Percentiles rank a stretch among this genome's conserved stretches.
phyloP scores from a whole-genome alignment of 1,140 invertebrate species.

The Drosophila repleta region DNA sequence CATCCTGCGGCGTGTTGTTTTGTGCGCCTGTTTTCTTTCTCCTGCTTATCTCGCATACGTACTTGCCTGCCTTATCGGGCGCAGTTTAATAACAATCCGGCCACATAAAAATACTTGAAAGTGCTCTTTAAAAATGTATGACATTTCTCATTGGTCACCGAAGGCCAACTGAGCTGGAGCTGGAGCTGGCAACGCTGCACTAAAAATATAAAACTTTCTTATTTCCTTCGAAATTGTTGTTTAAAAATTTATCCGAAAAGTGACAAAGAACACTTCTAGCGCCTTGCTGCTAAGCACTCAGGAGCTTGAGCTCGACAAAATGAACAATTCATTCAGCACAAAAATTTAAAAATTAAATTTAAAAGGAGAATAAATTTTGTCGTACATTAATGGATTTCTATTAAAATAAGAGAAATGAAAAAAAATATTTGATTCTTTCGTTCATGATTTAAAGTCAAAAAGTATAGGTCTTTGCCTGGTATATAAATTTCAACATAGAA shows the following conservation, averaged over 20 bases:
- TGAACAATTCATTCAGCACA: not conserved
- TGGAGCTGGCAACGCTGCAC: not conserved
- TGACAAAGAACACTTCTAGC: not conserved
- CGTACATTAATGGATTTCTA: no score
- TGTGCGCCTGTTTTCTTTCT: slow-evolving; percentile 8
- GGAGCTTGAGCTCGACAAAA: not conserved
- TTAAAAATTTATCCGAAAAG: not conserved
- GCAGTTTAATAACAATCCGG: slow-evolving; percentile 41
- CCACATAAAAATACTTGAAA: slow-evolving; percentile 29
- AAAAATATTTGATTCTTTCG: no score
- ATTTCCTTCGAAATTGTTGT: not conserved
- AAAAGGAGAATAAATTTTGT: no score
- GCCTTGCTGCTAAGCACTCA: not conserved
- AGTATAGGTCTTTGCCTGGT: no score
- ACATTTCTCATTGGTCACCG: slow-evolving; percentile 24
- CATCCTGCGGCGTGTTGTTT: slow-evolving; percentile 29
- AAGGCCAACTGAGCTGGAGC: slow-evolving; percentile 1
- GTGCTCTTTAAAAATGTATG: slow-evolving; percentile 39
- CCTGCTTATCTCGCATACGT: not conserved
- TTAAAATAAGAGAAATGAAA: no score
- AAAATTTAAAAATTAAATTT: no score
- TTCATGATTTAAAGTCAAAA: no score
- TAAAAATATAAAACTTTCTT: not conserved
- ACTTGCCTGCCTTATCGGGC: slow-evolving; percentile 16
- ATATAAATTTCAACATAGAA: no score